These are phyloP conservation scores for Glossosoma conforme DNA, from an alignment of 1,140 invertebrate genomes.

Conservation along the genomic window DNA sequence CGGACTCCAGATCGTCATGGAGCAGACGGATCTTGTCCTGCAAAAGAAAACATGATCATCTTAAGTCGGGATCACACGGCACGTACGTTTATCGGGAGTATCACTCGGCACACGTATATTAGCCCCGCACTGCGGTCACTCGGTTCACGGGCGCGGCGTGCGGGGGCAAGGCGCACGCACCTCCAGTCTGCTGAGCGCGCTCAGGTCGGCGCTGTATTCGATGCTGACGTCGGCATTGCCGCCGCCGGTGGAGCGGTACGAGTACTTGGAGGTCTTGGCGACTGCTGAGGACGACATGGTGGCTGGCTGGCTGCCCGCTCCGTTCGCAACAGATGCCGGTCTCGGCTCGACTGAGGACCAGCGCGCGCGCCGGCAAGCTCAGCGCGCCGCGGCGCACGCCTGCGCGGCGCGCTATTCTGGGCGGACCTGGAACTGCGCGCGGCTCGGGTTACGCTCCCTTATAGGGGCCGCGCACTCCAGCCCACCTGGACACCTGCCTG, in stretches of 20 bases:
- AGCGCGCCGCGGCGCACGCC: conserved; percentile 9
- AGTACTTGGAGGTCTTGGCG: conserved; percentile 83
- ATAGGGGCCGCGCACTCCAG: too few species aligned
- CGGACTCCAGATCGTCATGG: conserved; percentile 94
- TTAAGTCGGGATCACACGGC: conserved; percentile 12
- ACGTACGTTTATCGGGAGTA: not conserved
- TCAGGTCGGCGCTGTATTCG: conserved; percentile 88
- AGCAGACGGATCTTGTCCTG: conserved; percentile 97
- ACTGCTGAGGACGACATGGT: conserved; percentile 63
- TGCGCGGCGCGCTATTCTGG: conserved; percentile 19
- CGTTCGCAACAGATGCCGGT: conserved; percentile 22
- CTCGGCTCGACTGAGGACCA: conserved; percentile 28
- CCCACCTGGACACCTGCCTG: too few species aligned
- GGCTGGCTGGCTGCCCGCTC: conserved; percentile 13
- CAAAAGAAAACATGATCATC: conserved; percentile 44
- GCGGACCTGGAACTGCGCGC: conserved; percentile 14
- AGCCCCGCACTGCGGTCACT: not conserved
- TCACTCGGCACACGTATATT: not conserved
- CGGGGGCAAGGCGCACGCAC: conserved; percentile 54
- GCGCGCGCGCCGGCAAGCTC: conserved; percentile 11
- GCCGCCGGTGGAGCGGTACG: conserved; percentile 76
- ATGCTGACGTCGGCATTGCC: conserved; percentile 85
- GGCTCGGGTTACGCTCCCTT: conserved; percentile 24
- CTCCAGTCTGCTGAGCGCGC: conserved; percentile 87
- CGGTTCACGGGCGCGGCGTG: not conserved